Base-by-base conservation (phyloP, 2,888 invertebrate genomes). In the Heteromyza rotundicornis region DNA sequence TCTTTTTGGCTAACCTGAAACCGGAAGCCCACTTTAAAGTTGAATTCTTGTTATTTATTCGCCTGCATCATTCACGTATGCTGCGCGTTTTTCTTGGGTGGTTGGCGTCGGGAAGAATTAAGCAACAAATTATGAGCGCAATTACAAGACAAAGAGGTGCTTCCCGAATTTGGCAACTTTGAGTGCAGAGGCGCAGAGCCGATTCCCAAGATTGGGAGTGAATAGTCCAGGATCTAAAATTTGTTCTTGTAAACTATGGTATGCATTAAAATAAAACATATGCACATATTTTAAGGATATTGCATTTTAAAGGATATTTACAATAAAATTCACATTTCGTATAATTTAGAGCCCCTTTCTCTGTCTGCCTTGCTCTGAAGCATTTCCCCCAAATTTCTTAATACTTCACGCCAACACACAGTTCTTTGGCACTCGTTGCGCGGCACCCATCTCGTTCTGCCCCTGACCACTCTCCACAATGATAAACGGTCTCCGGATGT, bases 111-210 rank as follows among this genome's bases (percentile, higher is more conserved):
- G 20, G n/a, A 22, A 49, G 56, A 47, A 57, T 63, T 56, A 58
- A 59, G 57, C 59, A 65, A 63, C 65, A 65, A 65, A 65, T 63
- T 65, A 65, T 65, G 61, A 54, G 59, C 56, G 52, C 56, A 65
- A 59, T 57, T 51, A 55, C 49, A 57, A 50, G 53, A 53, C n/a
- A 51, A 55, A 49, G 56, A n/a, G 61, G 56, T 54, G 47, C 24
- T 47, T 49, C 53, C 20, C 27, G 23, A 7, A 16, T 52, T 17
- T 36, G 35, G 52, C 44, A 36, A 14, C 32, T n/a, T n/a, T 14
- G 3, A 40, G 10, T n/a, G 10, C 27, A 27, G 10, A 27, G n/a
- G 10, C 27, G 27, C 27, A 27, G 5, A 5, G 5, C 27, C 27
- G 10, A 27, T 27, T 10, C 7, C 5, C n/a, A n/a, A n/a, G n/a